These are phyloP conservation scores for Euphydryas editha DNA, from an alignment of 2,888 invertebrate genomes.

Conservation along the genomic window DNA sequence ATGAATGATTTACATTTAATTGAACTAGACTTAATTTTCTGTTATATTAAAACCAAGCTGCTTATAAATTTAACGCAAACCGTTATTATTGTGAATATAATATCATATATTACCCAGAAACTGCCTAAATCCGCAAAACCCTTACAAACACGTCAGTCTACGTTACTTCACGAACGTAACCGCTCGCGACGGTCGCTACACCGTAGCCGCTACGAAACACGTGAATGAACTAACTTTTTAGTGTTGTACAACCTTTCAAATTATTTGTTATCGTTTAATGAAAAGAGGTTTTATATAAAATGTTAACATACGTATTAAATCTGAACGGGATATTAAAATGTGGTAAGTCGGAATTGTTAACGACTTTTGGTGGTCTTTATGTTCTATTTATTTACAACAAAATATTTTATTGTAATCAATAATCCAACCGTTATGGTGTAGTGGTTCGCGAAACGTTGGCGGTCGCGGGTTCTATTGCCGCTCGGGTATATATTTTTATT, in stretches of 20 bases:
- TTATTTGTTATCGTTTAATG: neutral
- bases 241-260: constrained; percentile 16
- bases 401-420: too few species aligned
- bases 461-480: too few species aligned
- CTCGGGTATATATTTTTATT: too few species aligned
- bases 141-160: constrained; percentile 45
- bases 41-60: too few species aligned
- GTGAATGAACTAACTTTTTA: constrained; percentile 32
- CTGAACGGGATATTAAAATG: constrained; percentile 11
- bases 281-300: neutral
- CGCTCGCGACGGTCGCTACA: constrained; percentile 55
- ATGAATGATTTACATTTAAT: too few species aligned
- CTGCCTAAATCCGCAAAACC: neutral
- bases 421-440: too few species aligned
- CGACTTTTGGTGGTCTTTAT: constrained; percentile 13
- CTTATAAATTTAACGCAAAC: neutral
- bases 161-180: constrained; percentile 55
- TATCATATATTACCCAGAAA: neutral
- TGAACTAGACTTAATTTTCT: too few species aligned
- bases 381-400: neutral
- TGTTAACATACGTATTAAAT: constrained; percentile 1
- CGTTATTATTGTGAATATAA: neutral
- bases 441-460: too few species aligned
- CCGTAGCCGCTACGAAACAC: constrained; percentile 47
- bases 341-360: neutral